Percentiles rank a stretch among this genome's conserved stretches.
phyloP scores from a whole-genome alignment of 1,140 invertebrate genomes.

The Saccostrea echinata region DNA sequence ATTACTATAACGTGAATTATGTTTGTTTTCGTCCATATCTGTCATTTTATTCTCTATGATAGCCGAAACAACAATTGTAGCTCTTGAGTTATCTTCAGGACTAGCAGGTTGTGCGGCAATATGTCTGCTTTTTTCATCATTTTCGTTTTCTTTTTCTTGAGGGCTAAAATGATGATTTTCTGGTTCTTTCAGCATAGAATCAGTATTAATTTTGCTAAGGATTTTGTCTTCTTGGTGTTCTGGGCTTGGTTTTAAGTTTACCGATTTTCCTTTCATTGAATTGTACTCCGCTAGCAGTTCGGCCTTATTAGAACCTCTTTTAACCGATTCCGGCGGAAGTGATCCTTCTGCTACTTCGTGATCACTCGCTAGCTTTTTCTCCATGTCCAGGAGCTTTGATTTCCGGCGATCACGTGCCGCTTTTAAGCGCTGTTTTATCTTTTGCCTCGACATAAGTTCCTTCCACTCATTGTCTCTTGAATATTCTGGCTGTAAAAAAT shows the following conservation, averaged over 20 bases:
- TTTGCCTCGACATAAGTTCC: neutral
- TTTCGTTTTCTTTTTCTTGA: neutral
- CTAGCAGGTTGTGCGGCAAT: neutral
- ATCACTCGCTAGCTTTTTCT: neutral
- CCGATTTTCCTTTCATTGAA: constrained; percentile 3
- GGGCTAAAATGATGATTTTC: no score
- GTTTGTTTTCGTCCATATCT: neutral
- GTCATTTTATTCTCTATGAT: neutral
- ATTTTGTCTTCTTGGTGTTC: neutral
- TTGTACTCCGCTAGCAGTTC: neutral
- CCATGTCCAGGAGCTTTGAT: neutral
- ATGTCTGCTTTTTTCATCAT: neutral
- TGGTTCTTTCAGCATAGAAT: neutral
- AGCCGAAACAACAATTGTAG: neutral
- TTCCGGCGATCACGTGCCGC: neutral
- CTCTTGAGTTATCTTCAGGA: neutral
- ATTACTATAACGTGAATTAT: neutral
- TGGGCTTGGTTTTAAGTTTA: neutral
- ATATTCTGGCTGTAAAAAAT: neutral
- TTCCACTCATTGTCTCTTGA: constrained; percentile 5
- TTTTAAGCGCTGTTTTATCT: neutral
- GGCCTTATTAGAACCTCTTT: neutral
- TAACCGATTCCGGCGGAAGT: neutral
- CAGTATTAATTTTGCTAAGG: neutral
- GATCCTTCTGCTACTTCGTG: neutral